These are phyloP conservation scores for Resseliella maxima DNA, from an alignment of 2,888 invertebrate species.

Conservation along the genomic window DNA sequence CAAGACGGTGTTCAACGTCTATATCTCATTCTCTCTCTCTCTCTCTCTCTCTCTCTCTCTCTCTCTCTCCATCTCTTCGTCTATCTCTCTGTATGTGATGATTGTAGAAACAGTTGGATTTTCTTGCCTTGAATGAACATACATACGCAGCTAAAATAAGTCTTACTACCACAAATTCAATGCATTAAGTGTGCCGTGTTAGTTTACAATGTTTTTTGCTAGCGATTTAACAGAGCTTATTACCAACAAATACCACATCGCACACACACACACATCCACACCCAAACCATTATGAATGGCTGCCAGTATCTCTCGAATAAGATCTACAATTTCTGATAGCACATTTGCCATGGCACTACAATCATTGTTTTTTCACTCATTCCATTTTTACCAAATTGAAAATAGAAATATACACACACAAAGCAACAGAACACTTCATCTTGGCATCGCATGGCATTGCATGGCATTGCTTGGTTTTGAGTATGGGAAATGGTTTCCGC, in stretches of 20 bases:
- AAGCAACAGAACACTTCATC: neutral
- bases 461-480: neutral
- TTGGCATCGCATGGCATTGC: too few species aligned
- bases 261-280: too few species aligned
- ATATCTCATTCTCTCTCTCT: too few species aligned
- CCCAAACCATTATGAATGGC: neutral
- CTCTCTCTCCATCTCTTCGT: too few species aligned
- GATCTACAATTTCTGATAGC: neutral
- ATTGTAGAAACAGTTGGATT: too few species aligned
- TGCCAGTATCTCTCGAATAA: neutral
- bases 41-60: neutral
- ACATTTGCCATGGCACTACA: neutral
- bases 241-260: constrained; percentile 4
- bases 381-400: neutral
- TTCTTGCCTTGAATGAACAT: too few species aligned
- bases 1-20: neutral
- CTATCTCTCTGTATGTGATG: too few species aligned
- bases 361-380: neutral
- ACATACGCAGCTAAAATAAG: too few species aligned
- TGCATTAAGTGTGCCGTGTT: neutral
- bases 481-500: neutral
- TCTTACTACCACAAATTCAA: neutral
- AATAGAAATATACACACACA: neutral
- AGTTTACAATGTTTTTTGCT: neutral
- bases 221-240: constrained; percentile 14